These are phyloP conservation scores for Zaprionus capensis DNA, from an alignment of 1,140 invertebrate species.

Conservation along the genomic window DNA sequence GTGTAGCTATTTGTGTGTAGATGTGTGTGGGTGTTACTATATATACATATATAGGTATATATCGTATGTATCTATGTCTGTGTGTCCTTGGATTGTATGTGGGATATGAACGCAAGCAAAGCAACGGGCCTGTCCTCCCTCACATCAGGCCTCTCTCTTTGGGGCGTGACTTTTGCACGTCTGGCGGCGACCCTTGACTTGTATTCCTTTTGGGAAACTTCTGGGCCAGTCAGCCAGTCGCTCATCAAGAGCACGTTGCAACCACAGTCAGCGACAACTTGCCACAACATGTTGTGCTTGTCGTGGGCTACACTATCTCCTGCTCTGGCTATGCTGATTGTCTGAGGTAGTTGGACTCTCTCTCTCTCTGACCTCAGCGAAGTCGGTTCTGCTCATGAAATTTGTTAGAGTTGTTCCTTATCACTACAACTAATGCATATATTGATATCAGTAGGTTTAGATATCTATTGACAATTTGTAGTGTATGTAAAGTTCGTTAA, in stretches of 20 bases:
- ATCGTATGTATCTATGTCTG: neutral
- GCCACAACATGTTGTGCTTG: conserved; percentile 33
- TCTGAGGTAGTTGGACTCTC: neutral
- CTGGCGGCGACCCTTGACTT: conserved; percentile 69
- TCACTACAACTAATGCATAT: neutral
- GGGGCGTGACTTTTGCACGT: conserved; percentile 70
- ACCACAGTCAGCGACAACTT: conserved; percentile 44
- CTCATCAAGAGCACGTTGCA: conserved; percentile 49
- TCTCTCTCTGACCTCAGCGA: neutral
- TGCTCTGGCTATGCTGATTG: neutral
- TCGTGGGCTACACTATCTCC: neutral
- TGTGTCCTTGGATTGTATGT: conserved; percentile 11
- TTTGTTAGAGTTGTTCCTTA: neutral
- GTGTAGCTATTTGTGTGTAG: neutral
- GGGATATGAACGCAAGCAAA: neutral
- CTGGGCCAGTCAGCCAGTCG: conserved; percentile 43
- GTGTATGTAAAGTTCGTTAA: neutral
- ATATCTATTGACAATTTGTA: neutral
- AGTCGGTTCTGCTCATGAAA: neutral
- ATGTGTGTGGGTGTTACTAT: conserved; percentile 8
- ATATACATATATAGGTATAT: neutral
- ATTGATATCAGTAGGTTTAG: neutral
- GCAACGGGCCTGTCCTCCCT: conserved; percentile 2
- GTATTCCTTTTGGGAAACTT: conserved; percentile 47
- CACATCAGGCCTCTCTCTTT: neutral